Percentiles rank a stretch among this genome's conserved stretches.
phyloP scores from a whole-genome alignment of 2,888 invertebrate species.

The Dasypogon diadema region DNA sequence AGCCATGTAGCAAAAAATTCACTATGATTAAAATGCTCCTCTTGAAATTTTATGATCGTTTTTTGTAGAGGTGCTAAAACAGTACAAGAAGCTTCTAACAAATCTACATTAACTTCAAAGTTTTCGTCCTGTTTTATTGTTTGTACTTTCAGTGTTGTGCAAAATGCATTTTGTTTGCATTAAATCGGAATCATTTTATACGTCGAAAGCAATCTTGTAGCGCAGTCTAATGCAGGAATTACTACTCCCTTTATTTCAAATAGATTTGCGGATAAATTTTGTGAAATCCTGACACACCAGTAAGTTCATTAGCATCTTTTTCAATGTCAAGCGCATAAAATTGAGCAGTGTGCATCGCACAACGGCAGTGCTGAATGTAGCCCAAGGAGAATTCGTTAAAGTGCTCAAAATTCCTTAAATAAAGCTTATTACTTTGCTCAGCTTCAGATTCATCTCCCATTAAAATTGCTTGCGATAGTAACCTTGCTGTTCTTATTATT shows the following conservation, averaged over 20 bases:
- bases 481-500: slow-evolving; percentile 50
- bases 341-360: too few species aligned
- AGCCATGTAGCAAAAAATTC: too few species aligned
- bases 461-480: too few species aligned
- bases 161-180: not conserved
- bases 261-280: not conserved
- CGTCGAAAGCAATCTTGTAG: not conserved
- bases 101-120: not conserved
- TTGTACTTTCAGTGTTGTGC: not conserved
- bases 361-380: not conserved
- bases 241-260: not conserved
- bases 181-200: not conserved
- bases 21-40: not conserved
- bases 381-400: not conserved
- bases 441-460: too few species aligned
- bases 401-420: not conserved
- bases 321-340: too few species aligned
- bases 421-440: not conserved
- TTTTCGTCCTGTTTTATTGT: not conserved
- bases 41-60: not conserved
- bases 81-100: not conserved
- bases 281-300: too few species aligned
- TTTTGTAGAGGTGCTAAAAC: not conserved
- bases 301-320: not conserved
- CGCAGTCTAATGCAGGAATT: not conserved